phyloP scores from a whole-genome alignment of 2,797 vertebrate genomes.

The Peromyscus melanophrys region DNA sequence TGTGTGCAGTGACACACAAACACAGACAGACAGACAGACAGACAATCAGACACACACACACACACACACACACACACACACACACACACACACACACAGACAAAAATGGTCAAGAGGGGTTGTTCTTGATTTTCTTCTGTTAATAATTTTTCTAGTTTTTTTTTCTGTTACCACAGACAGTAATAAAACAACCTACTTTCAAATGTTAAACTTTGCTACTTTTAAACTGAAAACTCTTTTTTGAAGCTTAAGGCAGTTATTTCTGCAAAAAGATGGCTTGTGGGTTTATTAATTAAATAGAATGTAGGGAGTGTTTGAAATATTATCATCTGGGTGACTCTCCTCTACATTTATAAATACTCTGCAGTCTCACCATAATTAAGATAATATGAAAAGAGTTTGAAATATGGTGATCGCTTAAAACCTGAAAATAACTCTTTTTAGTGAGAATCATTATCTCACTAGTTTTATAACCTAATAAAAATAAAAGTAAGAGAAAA shows the following conservation, averaged over 20 bases:
- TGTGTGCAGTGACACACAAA: background rate
- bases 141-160: background rate
- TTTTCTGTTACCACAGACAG: background rate
- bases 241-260: slow-evolving; percentile 65
- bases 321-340: slow-evolving; percentile 68
- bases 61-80: background rate
- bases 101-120: background rate
- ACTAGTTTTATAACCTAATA: slow-evolving; percentile 78
- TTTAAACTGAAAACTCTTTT: slow-evolving; percentile 64
- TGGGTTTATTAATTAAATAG: slow-evolving; percentile 79
- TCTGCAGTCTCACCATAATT: slow-evolving; percentile 64
- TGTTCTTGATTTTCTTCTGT: background rate
- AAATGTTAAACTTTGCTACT: slow-evolving; percentile 67
- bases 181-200: slow-evolving; percentile 12
- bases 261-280: slow-evolving; percentile 68
- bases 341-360: slow-evolving; percentile 67
- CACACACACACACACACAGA: accelerated
- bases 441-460: slow-evolving; percentile 69
- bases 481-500: slow-evolving; percentile 78
- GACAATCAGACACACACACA: too few species aligned
- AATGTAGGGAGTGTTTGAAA: slow-evolving; percentile 71
- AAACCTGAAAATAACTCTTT: slow-evolving; percentile 78
- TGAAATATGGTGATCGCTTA: slow-evolving; percentile 75
- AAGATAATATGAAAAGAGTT: slow-evolving; percentile 70
- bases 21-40: background rate